Conservation (phyloP, 2,888 invertebrate genomes). For the Xestia ashworthii region DNA sequence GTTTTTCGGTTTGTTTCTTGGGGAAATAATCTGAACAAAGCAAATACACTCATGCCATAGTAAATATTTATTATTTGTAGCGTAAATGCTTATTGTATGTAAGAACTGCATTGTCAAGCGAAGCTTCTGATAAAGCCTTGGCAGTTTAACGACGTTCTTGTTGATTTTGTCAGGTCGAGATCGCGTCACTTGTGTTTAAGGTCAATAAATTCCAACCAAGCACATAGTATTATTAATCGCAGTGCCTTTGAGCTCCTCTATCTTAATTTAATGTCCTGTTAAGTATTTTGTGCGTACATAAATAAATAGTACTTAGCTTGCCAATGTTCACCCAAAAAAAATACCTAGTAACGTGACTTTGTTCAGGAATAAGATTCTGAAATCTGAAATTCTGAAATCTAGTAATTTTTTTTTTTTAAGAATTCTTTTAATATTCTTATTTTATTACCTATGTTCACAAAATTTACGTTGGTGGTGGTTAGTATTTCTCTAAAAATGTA, state of each 20-base stretch:
- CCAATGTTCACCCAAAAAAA: not conserved
- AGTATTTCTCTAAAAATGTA: not conserved
- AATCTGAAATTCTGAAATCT: no score
- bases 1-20: not conserved
- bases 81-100: constrained; percentile 4
- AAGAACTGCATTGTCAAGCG: not conserved
- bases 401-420: no score
- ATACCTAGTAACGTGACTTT: not conserved
- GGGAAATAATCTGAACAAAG: not conserved
- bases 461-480: not conserved
- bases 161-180: constrained; percentile 6
- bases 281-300: no score
- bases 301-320: not conserved
- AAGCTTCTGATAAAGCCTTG: not conserved
- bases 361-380: not conserved
- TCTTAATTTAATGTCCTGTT: no score
- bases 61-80: not conserved
- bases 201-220: not conserved
- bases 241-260: no score
- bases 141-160: not conserved
- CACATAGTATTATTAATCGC: not conserved
- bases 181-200: not conserved
- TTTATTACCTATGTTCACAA: not conserved
- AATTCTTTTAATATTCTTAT: no score
- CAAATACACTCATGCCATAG: not conserved